phyloP scores from a whole-genome alignment of 2,888 invertebrate genomes.

The Hedychridium roseum region DNA sequence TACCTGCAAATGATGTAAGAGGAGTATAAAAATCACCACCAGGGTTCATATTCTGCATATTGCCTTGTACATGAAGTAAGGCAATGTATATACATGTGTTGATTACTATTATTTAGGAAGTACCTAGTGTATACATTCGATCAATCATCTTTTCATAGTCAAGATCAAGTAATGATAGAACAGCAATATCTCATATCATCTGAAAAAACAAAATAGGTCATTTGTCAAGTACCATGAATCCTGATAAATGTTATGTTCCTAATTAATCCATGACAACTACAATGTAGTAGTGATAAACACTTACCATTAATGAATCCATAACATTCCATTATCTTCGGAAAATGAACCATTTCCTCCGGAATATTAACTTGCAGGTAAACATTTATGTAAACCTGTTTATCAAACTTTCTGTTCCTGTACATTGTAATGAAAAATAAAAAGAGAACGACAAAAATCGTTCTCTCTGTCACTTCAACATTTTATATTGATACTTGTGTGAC shows the following conservation, averaged over 20 bases:
- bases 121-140: too few relatives aligned
- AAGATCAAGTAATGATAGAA: too few relatives aligned
- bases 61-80: constrained; percentile 28
- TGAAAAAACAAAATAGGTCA: too few relatives aligned
- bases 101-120: constrained; percentile 19
- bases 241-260: not conserved
- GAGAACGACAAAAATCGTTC: too few relatives aligned
- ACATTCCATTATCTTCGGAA: not conserved
- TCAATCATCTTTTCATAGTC: too few relatives aligned
- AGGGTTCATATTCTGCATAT: constrained; percentile 32
- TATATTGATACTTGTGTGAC: too few relatives aligned
- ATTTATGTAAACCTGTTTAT: not conserved
- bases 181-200: too few relatives aligned
- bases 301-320: not conserved
- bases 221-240: too few relatives aligned
- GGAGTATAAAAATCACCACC: constrained; percentile 47
- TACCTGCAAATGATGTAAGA: constrained; percentile 54
- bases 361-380: not conserved
- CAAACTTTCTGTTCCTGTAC: not conserved
- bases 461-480: too few relatives aligned
- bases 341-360: not conserved
- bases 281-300: too few relatives aligned
- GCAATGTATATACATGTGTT: constrained; percentile 26
- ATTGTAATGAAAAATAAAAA: too few relatives aligned
- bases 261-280: too few relatives aligned